Base-by-base conservation (phyloP, 1,140 invertebrate species). In the Caerostris darwini region DNA sequence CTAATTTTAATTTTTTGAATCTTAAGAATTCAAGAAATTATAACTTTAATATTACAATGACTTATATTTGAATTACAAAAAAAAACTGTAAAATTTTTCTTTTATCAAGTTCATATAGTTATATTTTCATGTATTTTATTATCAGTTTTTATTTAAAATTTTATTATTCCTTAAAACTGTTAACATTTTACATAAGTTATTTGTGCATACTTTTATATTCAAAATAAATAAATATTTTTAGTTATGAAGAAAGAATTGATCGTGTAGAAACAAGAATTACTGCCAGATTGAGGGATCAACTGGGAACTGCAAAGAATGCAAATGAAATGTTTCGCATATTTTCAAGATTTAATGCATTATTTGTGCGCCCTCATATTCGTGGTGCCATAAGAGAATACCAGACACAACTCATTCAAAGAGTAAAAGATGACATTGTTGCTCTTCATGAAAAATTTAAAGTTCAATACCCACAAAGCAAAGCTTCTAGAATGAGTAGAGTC, bases 311-410 rank as follows among this genome's bases (percentile, higher is more conserved):
- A 0, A 99, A 99, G 96, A 99, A 99, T 96, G 99, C 99, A 19
- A 99, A 99, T 96, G 99, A 99, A 96, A 99, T 99, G 99, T 99
- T 99, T 96, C 97, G 99, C 61, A 99, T 99, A 95, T 97, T 97
- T 95, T 97, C 97, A 10, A 97, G 99, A 19, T 99, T 99, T 96
- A 99, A 99, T 96, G 99, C 99, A 0, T 96, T 99, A 17, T 99
- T 99, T 96, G 99, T 99, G 6, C 97, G 99, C 17, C 99, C 99
- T 7, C 99, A 99, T 96, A 99, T 99, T 95, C 97, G 99, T 94
- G 99, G 99, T 34, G 99, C 99, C 56, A 99, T 99, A 95, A 96
- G 99, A 64, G 99, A 99, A 96, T 99, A 99, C 96, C 99, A 99
- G 96, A 99, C 99, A 0, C 99, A 99, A 96, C 97, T 99, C 57